Percentiles rank a stretch among this genome's conserved stretches.
These are phyloP conservation scores for Phymatocera aterrima DNA, from an alignment of 2,888 invertebrate genomes.

Conservation along the genomic window DNA sequence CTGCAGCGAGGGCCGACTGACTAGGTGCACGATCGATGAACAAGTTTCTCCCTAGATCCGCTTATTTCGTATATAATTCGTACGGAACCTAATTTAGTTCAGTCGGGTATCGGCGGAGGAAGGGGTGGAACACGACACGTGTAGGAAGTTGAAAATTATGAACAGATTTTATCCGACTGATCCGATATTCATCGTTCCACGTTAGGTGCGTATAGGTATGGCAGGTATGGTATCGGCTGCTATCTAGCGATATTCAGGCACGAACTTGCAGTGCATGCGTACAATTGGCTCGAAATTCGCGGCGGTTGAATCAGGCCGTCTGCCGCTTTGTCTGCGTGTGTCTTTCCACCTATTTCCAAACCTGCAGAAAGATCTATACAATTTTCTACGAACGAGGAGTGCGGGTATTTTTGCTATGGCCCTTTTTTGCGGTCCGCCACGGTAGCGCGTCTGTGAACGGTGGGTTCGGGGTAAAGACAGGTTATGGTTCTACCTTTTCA, in stretches of 20 bases:
- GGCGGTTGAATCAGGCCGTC: constrained; percentile 1
- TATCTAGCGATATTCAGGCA: background rate
- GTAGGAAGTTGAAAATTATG: constrained; percentile 71
- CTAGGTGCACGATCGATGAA: background rate
- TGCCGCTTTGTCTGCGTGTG: constrained; percentile 25
- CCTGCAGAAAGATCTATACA: constrained; percentile 23
- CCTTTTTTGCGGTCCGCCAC: constrained; percentile 33
- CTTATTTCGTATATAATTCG: constrained; percentile 55
- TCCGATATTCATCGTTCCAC: constrained; percentile 72
- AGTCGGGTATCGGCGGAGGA: constrained; percentile 47
- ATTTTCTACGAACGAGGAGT: constrained; percentile 8
- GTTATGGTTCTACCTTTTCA: constrained; percentile 45
- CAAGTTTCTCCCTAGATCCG: constrained; percentile 45
- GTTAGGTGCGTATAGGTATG: background rate
- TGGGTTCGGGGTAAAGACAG: constrained; percentile 44
- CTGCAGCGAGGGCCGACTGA: no score
- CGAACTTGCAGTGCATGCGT: background rate
- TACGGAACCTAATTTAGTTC: constrained; percentile 55
- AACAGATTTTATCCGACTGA: constrained; percentile 70
- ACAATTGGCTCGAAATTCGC: constrained; percentile 10
- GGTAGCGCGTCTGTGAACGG: constrained; percentile 36
- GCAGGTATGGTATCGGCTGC: background rate
- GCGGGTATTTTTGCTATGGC: constrained; percentile 33
- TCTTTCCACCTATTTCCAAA: constrained; percentile 5
- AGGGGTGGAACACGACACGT: constrained; percentile 71